Evolutionary conservation across 2,888 invertebrate species (phyloP), one percentile per base, ranked within the genome.

Genomic region (Notodonta ziczac): DNA sequence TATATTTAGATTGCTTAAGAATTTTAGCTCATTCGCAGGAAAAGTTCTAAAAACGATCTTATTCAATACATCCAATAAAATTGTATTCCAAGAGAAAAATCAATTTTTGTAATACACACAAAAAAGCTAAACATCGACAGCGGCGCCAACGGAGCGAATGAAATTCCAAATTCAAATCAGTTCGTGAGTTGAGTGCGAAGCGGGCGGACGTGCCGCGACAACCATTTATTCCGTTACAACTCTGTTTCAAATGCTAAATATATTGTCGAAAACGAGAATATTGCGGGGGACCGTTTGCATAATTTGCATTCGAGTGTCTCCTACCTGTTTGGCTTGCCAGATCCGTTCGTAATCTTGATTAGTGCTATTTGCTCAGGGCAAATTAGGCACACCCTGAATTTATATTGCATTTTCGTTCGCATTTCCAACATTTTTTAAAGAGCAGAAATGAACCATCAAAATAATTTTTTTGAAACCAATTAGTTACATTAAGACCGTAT

Each of bases 111-210:
- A 73, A 66, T 71, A 70, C 69, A 24, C n/a, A 54, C 70, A 74
- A 76, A 74, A 79, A 79, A 78, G 79, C 75, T 79, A 82, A 84
- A 81, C 76, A 80, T 74, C 74, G 68, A 59, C 74, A 73, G 72
- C 80, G 80, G 69, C 76, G 73, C 77, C 82, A 86, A 78, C 82
- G 72, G 72, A 83, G 83, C 86, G 82, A 82, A 83, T 72, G 82
- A 84, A 89, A 90, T 90, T 90, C 89, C 79, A 87, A 89, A 91
- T 91, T 91, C 88, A 91, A 91, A 91, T 90, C 90, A 91, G 88
- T 90, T 89, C 90, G 91, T 90, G 91, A 91, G 88, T 81, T 59
- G 90, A 83, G 87, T 91, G 86, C 85, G 83, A 85, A 91, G 84
- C 76, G 82, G 66, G 81, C 81, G 85, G 89, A 91, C 90, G 90